Base-by-base conservation (phyloP, 2,888 invertebrate genomes). In the Chaitophorus viminalis region DNA sequence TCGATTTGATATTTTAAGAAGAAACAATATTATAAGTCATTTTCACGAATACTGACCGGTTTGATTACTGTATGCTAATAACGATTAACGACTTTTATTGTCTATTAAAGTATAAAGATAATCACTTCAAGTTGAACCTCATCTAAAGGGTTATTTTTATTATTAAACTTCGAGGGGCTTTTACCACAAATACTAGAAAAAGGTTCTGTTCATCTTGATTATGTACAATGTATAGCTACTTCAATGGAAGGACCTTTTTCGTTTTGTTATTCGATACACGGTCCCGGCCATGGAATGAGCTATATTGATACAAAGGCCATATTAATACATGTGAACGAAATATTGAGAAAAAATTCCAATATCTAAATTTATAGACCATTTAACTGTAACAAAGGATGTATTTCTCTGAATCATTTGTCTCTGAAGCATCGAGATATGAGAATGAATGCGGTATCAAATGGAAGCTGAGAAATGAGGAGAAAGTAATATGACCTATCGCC, bases 401-500 rank as follows among this genome's bases (percentile, higher is more conserved):
- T 76, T 65, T 65, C 76, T 29, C 39, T 17, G 39, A 39, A 76
- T 65, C 65, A 65, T 84, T 84, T 76, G 65, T 84, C 65, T 84
- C 39, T 9, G 6, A 25, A 31, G 18, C 83, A 60, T 54, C 25
- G 31, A 31, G 76, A 31, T 8, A 76, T 29, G 76, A 31, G n/a
- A 77, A 76, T 39, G 31, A 65, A 76, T 75, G 60, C 25, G 21
- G 65, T 54, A 46, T n/a, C 33, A 84, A 84, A 77, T 77, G 68
- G 21, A 77, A 76, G 46, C 76, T 14, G 54, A 86, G 52, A 78
- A 86, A 46, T 74, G 85, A 78, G 52, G 68, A 54, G 85, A 70
- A 36, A 70, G 85, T 86, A 86, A 86, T 70, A 78, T 70, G 85
- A 86, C 78, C 85, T 65, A 68, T 54, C 36, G n/a, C 36, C 21